These are phyloP conservation scores for Diploscapter pachys DNA, from an alignment of 1,140 invertebrate species.

Conservation along the genomic window DNA sequence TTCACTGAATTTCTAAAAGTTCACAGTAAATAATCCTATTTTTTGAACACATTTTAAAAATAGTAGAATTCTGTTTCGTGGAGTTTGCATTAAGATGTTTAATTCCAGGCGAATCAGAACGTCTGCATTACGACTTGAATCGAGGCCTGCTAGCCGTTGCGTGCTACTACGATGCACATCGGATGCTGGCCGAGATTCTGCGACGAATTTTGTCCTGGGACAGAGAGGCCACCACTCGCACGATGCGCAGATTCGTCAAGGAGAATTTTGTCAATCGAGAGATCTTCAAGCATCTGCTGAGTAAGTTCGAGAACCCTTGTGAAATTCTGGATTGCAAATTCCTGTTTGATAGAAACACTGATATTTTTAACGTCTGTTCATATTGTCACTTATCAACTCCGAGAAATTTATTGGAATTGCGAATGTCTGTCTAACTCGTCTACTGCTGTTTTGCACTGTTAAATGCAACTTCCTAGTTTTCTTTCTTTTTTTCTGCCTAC, in stretches of 20 bases:
- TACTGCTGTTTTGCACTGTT: no score
- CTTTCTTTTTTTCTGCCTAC: no score
- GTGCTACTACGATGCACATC: conserved; percentile 36
- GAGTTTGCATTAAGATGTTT: background rate
- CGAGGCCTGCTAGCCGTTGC: conserved; percentile 32
- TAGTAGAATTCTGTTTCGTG: conserved; percentile 3
- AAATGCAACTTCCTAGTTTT: no score
- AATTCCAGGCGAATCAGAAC: background rate
- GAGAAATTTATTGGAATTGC: background rate
- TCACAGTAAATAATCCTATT: background rate
- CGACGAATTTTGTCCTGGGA: conserved; percentile 17
- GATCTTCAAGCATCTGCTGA: conserved; percentile 20
- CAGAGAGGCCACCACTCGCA: conserved; percentile 9
- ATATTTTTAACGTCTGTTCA: background rate
- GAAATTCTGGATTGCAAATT: background rate
- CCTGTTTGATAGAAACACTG: background rate
- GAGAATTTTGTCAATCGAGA: background rate
- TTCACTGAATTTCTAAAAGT: no score
- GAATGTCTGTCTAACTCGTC: no score
- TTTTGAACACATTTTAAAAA: background rate
- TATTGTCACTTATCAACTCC: background rate
- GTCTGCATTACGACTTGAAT: background rate
- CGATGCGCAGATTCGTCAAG: conserved; percentile 17
- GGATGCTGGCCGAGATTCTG: background rate
- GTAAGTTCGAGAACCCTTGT: conserved; percentile 8